Evolutionary conservation across 1,140 invertebrate genomes (phyloP).

Genomic region (Eufriesea mexicana): DNA sequence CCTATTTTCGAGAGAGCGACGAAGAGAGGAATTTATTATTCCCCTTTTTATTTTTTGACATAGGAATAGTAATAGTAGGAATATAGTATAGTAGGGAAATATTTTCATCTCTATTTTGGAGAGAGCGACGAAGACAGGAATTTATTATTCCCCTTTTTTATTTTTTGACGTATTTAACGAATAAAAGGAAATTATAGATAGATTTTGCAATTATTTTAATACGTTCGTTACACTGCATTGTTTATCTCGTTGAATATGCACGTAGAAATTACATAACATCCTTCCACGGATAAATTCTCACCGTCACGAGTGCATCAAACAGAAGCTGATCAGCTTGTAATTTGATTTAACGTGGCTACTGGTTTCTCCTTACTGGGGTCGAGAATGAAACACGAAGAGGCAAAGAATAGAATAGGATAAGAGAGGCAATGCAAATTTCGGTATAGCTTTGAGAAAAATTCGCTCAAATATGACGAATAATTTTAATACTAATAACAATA

Average conservation of each 20-base stretch:
- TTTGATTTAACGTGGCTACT: conserved; percentile 1
- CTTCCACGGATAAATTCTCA: conserved; percentile 10
- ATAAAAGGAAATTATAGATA: neutral
- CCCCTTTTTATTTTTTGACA: neutral
- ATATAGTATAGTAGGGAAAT: no score
- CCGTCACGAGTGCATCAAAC: conserved; percentile 7
- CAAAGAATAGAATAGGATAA: neutral
- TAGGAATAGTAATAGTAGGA: no score
- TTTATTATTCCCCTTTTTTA: neutral
- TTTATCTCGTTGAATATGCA: neutral
- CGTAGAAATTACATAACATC: neutral
- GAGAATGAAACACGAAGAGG: neutral
- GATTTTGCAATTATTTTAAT: neutral
- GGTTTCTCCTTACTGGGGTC: neutral
- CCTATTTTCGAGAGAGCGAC: neutral
- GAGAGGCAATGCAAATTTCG: neutral
- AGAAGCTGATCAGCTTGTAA: neutral
- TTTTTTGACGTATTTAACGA: neutral
- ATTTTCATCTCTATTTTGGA: neutral
- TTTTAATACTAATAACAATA: neutral
- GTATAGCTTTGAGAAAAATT: neutral
- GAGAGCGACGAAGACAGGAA: neutral
- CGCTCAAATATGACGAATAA: neutral
- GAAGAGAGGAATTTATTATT: neutral
- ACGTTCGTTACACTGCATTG: neutral